Conservation (phyloP, 1,140 invertebrate genomes). For the Nixonia krombeini region DNA sequence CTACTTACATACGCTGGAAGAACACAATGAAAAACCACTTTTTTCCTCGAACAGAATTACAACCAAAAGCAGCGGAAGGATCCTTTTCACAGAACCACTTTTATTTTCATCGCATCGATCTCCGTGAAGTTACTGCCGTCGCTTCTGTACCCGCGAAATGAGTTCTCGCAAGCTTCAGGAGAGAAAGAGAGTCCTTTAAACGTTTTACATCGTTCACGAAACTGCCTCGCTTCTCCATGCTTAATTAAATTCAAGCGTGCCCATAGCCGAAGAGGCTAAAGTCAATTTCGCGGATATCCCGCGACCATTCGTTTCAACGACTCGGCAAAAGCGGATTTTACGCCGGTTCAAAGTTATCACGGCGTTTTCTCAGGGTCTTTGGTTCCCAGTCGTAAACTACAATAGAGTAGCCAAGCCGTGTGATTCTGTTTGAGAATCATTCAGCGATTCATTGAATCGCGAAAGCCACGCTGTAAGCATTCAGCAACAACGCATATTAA, state of each 20-base stretch:
- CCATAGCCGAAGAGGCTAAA: neutral
- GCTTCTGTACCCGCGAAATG: slow-evolving; percentile 2
- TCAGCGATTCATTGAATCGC: neutral
- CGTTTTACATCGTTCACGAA: slow-evolving; percentile 2
- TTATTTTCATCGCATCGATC: neutral
- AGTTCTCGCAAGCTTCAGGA: neutral
- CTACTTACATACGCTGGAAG: neutral
- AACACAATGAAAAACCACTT: too few relatives aligned
- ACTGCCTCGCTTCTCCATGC: neutral
- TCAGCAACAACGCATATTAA: too few relatives aligned
- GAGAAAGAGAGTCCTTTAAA: slow-evolving; percentile 4
- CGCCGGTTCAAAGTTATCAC: neutral
- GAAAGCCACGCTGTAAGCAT: too few relatives aligned
- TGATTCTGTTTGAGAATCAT: neutral
- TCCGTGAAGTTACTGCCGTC: slow-evolving; percentile 1
- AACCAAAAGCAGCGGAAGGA: too few relatives aligned
- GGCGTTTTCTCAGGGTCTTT: neutral
- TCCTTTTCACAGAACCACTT: neutral
- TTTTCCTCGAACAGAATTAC: too few relatives aligned
- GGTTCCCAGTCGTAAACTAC: neutral
- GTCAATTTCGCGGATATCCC: slow-evolving; percentile 5
- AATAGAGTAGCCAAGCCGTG: neutral
- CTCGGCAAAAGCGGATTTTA: neutral
- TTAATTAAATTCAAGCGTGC: slow-evolving; percentile 4
- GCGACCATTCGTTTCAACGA: neutral